A percentile compares a stretch with the other conserved stretches of the same genome.
Conservation (phyloP, 2,888 invertebrate species). For the Ochlodes sylvanus region DNA sequence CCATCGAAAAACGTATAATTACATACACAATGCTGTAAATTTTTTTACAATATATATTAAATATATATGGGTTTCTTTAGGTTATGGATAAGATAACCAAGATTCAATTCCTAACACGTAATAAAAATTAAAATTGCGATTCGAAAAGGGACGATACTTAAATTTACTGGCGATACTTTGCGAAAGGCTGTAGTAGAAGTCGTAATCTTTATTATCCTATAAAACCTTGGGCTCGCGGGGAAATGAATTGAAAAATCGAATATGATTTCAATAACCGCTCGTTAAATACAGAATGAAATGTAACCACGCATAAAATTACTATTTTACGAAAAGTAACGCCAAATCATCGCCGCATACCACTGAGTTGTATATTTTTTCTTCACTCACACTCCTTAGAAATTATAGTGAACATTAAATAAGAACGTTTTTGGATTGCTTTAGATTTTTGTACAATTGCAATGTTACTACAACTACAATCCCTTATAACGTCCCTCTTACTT, state of each 20-base stretch:
- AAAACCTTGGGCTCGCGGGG: conserved; percentile 39
- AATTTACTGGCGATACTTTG: conserved; percentile 27
- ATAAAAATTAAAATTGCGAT: conserved; percentile 30
- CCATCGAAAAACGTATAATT: too few species aligned
- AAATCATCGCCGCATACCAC: too few species aligned
- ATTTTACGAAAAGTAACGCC: too few species aligned
- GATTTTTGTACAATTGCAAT: too few species aligned
- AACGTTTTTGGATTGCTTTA: too few species aligned
- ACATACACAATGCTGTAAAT: too few species aligned
- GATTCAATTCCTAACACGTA: conserved; percentile 11
- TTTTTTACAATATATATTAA: too few species aligned
- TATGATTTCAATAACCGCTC: conserved; percentile 40
- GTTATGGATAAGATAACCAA: background rate
- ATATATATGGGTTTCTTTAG: background rate
- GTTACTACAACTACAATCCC: too few species aligned
- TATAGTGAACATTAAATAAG: too few species aligned
- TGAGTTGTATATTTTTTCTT: too few species aligned
- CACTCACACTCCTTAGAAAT: too few species aligned
- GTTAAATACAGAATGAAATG: conserved; percentile 4
- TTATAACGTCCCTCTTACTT: conserved; percentile 16
- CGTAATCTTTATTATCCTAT: conserved; percentile 41
- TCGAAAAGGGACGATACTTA: conserved; percentile 29
- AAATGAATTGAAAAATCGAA: conserved; percentile 45
- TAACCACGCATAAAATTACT: too few species aligned
- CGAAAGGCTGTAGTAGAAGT: conserved; percentile 28